Evolutionary conservation across 1,140 invertebrate genomes (phyloP).

Genomic region (Aphelenchoides fujianensis): DNA sequence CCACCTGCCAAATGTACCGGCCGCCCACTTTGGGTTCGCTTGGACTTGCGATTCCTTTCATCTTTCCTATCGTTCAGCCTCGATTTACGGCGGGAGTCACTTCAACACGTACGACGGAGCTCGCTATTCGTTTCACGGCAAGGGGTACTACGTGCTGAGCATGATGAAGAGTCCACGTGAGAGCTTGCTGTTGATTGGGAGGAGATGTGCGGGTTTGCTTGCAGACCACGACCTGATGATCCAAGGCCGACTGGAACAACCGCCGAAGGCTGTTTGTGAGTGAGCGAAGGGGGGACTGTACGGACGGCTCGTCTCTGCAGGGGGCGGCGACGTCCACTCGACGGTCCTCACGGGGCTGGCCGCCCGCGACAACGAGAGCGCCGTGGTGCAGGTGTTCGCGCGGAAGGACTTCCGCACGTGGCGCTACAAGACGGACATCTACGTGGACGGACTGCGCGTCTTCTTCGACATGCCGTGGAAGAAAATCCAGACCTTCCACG

Average conservation of each 20-base stretch:
- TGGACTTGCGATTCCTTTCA: not conserved
- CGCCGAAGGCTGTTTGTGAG: conserved; percentile 39
- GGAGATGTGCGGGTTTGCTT: not conserved
- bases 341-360: conserved; percentile 82
- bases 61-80: not conserved
- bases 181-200: not conserved
- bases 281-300: conserved; percentile 4
- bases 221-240: conserved; percentile 75
- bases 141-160: conserved; percentile 85
- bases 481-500: conserved; percentile 50
- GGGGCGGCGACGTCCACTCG: conserved; percentile 68
- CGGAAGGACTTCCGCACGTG: conserved; percentile 79
- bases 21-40: conserved; percentile 75
- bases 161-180: conserved; percentile 73
- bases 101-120: conserved; percentile 84
- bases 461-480: conserved; percentile 74
- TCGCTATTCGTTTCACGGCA: conserved; percentile 88
- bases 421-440: conserved; percentile 83
- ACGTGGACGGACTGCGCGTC: conserved; percentile 77
- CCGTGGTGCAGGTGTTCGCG: conserved; percentile 78
- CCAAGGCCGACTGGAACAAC: conserved; percentile 65
- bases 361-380: conserved; percentile 72
- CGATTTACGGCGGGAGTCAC: conserved; percentile 87
- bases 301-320: conserved; percentile 60
- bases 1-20: conserved; percentile 90